phyloP scores from a whole-genome alignment of 2,888 invertebrate species.

The Eilema griseolum region DNA sequence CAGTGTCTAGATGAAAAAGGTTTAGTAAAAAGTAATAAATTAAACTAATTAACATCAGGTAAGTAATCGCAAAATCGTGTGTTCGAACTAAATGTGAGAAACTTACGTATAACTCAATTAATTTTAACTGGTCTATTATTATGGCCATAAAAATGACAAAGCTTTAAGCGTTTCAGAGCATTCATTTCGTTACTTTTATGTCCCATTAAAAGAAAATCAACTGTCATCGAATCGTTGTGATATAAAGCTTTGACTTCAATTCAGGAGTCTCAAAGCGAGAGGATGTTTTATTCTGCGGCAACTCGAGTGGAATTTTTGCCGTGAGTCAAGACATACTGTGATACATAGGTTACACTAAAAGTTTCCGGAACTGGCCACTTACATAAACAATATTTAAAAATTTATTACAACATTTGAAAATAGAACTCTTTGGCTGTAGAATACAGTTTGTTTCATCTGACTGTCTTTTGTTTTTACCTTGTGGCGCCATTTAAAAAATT shows the following conservation, averaged over 20 bases:
- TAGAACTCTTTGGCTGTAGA: too few species aligned
- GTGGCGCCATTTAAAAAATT: too few species aligned
- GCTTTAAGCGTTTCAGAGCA: neutral
- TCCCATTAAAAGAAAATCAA: neutral
- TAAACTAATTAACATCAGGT: neutral
- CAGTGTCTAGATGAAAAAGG: conserved; percentile 15
- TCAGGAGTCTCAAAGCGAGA: neutral
- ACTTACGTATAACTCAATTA: neutral
- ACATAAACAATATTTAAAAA: too few species aligned
- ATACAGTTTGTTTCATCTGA: too few species aligned
- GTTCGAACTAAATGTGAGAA: neutral
- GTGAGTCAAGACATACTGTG: neutral
- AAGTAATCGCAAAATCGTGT: neutral
- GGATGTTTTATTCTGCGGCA: neutral
- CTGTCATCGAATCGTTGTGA: neutral
- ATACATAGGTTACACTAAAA: too few species aligned
- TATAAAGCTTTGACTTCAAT: neutral
- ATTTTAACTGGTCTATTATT: neutral
- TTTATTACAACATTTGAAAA: too few species aligned
- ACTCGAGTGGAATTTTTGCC: neutral
- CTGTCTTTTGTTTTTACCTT: too few species aligned
- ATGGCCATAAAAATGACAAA: neutral
- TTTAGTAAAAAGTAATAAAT: conserved; percentile 15
- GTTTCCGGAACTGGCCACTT: too few species aligned
- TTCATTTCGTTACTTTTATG: conserved; percentile 4